Evolutionary conservation across 1,140 invertebrate genomes (phyloP).

Genomic region (Diprion similis): DNA sequence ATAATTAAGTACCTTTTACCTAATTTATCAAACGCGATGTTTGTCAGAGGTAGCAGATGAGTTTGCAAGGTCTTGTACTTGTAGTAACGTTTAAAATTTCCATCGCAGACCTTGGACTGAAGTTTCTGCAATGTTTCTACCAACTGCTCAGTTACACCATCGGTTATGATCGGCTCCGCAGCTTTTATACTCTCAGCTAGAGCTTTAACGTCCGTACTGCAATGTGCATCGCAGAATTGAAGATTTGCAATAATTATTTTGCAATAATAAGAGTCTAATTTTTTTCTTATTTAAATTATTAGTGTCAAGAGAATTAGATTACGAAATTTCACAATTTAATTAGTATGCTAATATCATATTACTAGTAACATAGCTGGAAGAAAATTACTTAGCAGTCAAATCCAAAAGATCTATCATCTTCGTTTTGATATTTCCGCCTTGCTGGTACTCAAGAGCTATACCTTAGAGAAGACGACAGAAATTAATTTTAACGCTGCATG

Average conservation of each 20-base stretch:
- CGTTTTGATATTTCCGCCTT: slow-evolving; percentile 63
- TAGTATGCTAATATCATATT: no score
- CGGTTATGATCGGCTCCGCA: slow-evolving; percentile 64
- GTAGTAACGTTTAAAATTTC: slow-evolving; percentile 68
- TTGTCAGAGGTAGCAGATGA: slow-evolving; percentile 80
- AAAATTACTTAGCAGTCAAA: slow-evolving; percentile 63
- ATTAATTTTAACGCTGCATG: no score
- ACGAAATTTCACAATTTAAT: no score
- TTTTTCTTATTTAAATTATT: slow-evolving; percentile 9
- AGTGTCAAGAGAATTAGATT: no score
- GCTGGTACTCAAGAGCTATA: slow-evolving; percentile 66
- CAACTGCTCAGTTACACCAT: slow-evolving; percentile 64
- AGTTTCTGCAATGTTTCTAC: slow-evolving; percentile 62
- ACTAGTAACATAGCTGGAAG: slow-evolving; percentile 9
- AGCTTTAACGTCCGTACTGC: slow-evolving; percentile 65
- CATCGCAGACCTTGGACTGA: slow-evolving; percentile 61
- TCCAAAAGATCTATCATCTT: slow-evolving; percentile 73
- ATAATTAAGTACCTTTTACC: slow-evolving; percentile 53
- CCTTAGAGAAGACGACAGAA: slow-evolving; percentile 49
- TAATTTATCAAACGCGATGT: slow-evolving; percentile 72
- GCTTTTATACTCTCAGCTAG: slow-evolving; percentile 61
- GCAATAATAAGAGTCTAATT: not conserved
- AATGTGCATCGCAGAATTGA: slow-evolving; percentile 29
- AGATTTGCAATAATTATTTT: not conserved
- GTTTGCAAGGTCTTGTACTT: slow-evolving; percentile 74